phyloP scores from a whole-genome alignment of 2,888 invertebrate species.

The Isoperla grammatica region DNA sequence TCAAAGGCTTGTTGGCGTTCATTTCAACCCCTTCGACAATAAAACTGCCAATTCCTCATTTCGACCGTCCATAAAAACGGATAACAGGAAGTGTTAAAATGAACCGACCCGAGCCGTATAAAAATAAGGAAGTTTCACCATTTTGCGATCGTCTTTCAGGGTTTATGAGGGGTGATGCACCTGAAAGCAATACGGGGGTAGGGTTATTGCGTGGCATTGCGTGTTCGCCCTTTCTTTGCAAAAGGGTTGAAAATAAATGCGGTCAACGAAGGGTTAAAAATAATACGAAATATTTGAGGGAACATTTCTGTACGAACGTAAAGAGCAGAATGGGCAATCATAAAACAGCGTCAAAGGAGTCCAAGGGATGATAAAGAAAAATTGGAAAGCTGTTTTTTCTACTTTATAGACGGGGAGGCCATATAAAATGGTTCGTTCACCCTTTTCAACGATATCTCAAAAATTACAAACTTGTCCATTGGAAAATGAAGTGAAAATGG shows the following conservation, averaged over 20 bases:
- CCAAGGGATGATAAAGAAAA: slow-evolving; percentile 1
- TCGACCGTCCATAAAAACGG: slow-evolving; percentile 1
- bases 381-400: slow-evolving; percentile 9
- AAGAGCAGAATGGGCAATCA: slow-evolving; percentile 3
- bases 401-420: background rate
- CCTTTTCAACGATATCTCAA: background rate
- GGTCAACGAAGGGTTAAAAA: slow-evolving; percentile 11
- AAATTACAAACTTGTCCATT: too few relatives aligned
- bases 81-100: slow-evolving; percentile 4
- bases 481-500: too few relatives aligned
- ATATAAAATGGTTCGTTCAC: background rate
- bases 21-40: too few relatives aligned
- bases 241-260: slow-evolving; percentile 3
- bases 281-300: slow-evolving; percentile 12
- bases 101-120: slow-evolving; percentile 8
- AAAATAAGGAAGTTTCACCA: slow-evolving; percentile 17
- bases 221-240: background rate
- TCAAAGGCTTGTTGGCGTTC: too few relatives aligned
- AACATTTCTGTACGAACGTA: slow-evolving; percentile 2
- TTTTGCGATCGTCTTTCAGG: background rate
- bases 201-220: background rate
- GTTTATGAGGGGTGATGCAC: background rate
- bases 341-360: slow-evolving; percentile 10
- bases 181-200: background rate
- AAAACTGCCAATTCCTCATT: slow-evolving; percentile 1